Base-by-base conservation (phyloP, 2,797 vertebrate genomes). In the Argyrosomus regius region DNA sequence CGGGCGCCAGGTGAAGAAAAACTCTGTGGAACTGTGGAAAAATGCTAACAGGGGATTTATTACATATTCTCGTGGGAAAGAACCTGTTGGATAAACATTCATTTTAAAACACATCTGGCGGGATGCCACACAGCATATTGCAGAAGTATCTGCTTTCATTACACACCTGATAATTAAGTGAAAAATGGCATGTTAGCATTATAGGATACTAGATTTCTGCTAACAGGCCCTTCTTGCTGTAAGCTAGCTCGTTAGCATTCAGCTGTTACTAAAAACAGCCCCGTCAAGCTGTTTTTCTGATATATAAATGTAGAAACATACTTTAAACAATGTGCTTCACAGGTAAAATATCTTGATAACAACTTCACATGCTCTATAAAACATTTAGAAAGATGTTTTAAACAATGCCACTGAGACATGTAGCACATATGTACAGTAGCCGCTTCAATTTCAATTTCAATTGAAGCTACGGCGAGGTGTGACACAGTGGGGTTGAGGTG, bases 401-500 rank as follows among this genome's bases (percentile, higher is more conserved):
- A 48, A 52, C 17, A 14, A 0, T 26, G 24, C 5, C 3, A 13
- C 56, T 49, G 41, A 50, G 39, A 45, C 54, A 43, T 26, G 18
- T 17, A 7, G 9, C 28, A 35, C 52, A 56, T 11, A 26, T 57
- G 78, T n/a, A 43, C 20, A 5, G 22, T 7, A 8, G 77, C 57
- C 43, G 62, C 31, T 22, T 53, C n/a, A 10, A 17, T 62, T 64
- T 69, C 53, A n/a, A 20, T 61, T 63, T 58, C 10, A 69, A 12
- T 0, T 39, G 58, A 79, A 39, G 71, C 69, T 12, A 49, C 20
- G 9, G 35, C 4, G 41, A 72, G 66, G 69, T 72, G 75, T 3
- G 67, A 59, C 60, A 24, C 62, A 50, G 57, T 12, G 6, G 67
- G 61, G 39, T 10, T 41, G 61, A 75, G 59, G 59, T 70, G 61